Base-by-base conservation (phyloP, 2,113 vertebrate species). In the Tupaia tana region DNA sequence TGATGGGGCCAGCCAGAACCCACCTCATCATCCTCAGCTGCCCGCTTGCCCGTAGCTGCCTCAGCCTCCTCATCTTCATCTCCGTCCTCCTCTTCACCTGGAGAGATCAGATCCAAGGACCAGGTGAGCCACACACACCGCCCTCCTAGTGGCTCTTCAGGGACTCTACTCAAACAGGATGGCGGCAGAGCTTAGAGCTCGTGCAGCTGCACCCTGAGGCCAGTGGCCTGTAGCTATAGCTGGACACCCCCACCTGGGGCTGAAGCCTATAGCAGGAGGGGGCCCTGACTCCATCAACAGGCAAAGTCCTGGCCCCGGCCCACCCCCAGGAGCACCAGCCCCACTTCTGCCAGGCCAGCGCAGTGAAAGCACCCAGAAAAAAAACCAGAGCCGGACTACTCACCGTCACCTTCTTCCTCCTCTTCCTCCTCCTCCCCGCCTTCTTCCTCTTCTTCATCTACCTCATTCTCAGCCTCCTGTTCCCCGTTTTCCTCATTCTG, bases 11-110 rank as follows among this genome's bases (percentile, higher is more conserved):
- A 31, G 31, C 61, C 56, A 24, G 22, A 29, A 86, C 98, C 79
- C 78, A 99, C 99, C 98, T 99, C 99, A 0, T 99, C 99, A 0
- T 99, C 99, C 25, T 99, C 99, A 86, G 99, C 99, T 98, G 99
- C 99, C 98, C 99, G 98, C 97, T 99, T 99, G 96, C 98, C 98
- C 89, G 99, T 99, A 95, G 99, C 98, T 86, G 99, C 99, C 93
- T 99, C 99, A 0, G 99, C 96, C 18, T 99, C 99, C 0, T 99
- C 99, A 0, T 99, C 99, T 0, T 99, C 99, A 0, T 99, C 99
- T 0, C 99, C 99, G 0, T 99, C 99, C 9, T 99, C 99, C 24
- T 99, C 99, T 58, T 99, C 99, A 10, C 99, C 99, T 99, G 92
- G 0, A 86, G 11, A 5, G 0, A 75, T 43, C 43, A 43, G 43